A percentile compares a stretch with the other conserved stretches of the same genome.
phyloP scores from a whole-genome alignment of 2,888 invertebrate species.

The Agriopis aurantiaria region DNA sequence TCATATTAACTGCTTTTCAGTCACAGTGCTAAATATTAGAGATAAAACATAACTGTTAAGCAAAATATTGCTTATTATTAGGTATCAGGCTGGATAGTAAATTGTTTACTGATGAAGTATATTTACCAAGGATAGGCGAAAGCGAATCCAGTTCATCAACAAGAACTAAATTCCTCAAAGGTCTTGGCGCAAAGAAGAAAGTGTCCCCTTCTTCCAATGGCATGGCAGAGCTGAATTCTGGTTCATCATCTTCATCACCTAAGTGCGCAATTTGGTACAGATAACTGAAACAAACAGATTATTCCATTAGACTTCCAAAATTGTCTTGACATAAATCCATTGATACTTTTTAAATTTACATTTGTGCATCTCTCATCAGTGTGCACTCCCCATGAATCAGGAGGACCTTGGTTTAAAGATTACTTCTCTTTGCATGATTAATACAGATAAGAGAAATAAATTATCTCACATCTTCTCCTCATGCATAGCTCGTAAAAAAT shows the following conservation, averaged over 20 bases:
- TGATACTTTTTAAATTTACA: conserved; percentile 5
- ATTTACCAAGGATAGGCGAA: conserved; percentile 94
- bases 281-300: conserved; percentile 88
- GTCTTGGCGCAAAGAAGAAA: conserved; percentile 98
- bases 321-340: neutral
- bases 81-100: no score
- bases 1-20: neutral
- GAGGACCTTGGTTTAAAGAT: conserved; percentile 89
- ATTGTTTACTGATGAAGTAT: neutral
- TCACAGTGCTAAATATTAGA: neutral
- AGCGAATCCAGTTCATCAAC: conserved; percentile 99
- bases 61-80: no score
- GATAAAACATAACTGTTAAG: no score
- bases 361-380: conserved; percentile 86
- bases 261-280: conserved; percentile 99
- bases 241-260: conserved; percentile 99
- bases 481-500: conserved; percentile 46
- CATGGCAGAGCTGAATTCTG: conserved; percentile 99
- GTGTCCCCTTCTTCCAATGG: conserved; percentile 99
- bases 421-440: conserved; percentile 73
- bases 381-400: conserved; percentile 82
- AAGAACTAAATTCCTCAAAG: conserved; percentile 96
- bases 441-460: conserved; percentile 54
- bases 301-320: neutral
- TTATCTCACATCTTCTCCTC: conserved; percentile 29